A percentile compares a stretch with the other conserved stretches of the same genome.
phyloP scores from a whole-genome alignment of 2,888 invertebrate genomes.

The Clepsis dumicolana region DNA sequence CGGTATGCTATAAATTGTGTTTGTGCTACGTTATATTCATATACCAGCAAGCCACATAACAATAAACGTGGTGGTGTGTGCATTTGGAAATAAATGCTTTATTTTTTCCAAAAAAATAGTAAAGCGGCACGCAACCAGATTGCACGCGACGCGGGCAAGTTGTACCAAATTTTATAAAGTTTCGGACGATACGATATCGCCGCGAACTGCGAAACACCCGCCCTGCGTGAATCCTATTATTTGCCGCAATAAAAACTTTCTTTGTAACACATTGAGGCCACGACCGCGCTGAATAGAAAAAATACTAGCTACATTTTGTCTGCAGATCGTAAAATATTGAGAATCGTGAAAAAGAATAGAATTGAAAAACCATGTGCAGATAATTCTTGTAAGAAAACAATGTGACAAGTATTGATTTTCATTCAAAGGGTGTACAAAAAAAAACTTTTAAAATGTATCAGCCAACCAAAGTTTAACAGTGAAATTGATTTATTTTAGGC shows the following conservation, averaged over 20 bases:
- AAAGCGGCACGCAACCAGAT: constrained; percentile 12
- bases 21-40: too few species aligned
- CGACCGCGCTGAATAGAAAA: constrained; percentile 43
- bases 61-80: neutral
- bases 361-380: too few species aligned
- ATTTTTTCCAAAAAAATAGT: neutral
- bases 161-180: constrained; percentile 55
- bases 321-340: neutral
- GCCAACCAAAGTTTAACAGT: too few species aligned
- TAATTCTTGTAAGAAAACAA: too few species aligned
- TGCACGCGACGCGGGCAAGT: constrained; percentile 43
- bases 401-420: too few species aligned
- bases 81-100: neutral
- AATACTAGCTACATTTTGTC: neutral
- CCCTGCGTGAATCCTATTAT: constrained; percentile 74
- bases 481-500: too few species aligned
- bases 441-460: too few species aligned
- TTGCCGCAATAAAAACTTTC: constrained; percentile 73
- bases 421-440: too few species aligned
- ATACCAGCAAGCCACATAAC: neutral
- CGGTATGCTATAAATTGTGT: too few species aligned
- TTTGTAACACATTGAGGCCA: constrained; percentile 55
- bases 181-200: constrained; percentile 55
- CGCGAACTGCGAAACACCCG: constrained; percentile 61
- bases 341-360: neutral